Evolutionary conservation across 2,797 vertebrate species (phyloP).

Genomic region (Sebastolobus alascanus): DNA sequence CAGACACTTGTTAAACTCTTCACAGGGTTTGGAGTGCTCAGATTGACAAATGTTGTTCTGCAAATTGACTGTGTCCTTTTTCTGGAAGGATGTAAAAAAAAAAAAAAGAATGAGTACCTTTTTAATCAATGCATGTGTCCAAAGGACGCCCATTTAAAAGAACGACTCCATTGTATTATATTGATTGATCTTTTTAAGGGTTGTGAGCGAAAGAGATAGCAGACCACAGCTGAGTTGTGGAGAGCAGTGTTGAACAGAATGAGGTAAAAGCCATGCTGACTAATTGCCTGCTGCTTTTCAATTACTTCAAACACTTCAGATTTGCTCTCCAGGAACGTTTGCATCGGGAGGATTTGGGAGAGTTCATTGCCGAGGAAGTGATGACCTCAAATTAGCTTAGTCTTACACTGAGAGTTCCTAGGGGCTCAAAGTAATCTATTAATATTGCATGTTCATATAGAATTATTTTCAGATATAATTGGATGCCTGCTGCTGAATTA

Average conservation of each 20-base stretch:
- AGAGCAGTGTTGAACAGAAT: constrained; percentile 20
- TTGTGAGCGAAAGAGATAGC: not conserved
- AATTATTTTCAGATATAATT: constrained; percentile 80
- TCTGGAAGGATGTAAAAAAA: not conserved
- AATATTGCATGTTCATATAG: constrained; percentile 78
- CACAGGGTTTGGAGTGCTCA: too few relatives aligned
- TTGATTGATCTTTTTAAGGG: not conserved
- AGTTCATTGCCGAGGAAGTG: constrained; percentile 36
- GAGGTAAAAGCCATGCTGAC: constrained; percentile 25
- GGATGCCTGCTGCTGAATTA: constrained; percentile 75
- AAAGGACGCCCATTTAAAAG: not conserved
- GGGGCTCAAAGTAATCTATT: constrained; percentile 68
- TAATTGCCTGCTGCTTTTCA: constrained; percentile 58
- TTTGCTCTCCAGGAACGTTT: constrained; percentile 60
- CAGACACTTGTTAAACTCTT: too few relatives aligned
- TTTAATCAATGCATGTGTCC: not conserved
- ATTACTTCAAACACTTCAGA: constrained; percentile 56
- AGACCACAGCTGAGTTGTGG: constrained; percentile 6
- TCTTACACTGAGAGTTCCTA: constrained; percentile 50
- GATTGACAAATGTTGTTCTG: not conserved
- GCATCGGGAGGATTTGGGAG: constrained; percentile 21
- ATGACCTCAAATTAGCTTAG: constrained; percentile 64
- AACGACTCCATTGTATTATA: not conserved
- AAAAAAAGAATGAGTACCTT: not conserved
- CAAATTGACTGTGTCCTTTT: not conserved